A percentile compares a stretch with the other conserved stretches of the same genome.
These are phyloP conservation scores for Enteromius viviparus DNA, from an alignment of 2,797 vertebrate genomes.

Conservation along the genomic window DNA sequence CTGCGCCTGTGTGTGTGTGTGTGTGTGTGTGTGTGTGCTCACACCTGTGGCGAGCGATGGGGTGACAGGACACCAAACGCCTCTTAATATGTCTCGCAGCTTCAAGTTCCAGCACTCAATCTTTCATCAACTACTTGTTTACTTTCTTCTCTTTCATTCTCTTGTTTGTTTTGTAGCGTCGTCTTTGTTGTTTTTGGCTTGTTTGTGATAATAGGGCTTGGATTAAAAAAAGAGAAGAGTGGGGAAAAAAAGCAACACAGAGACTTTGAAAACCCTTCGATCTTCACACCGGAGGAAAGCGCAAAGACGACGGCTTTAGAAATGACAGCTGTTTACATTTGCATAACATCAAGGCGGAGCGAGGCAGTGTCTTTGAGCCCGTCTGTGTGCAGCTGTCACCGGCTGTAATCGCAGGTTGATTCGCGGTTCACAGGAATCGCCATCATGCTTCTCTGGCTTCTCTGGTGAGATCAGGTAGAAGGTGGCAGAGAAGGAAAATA, in stretches of 20 bases:
- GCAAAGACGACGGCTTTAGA: constrained; percentile 62
- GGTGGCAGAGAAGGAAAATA: constrained; percentile 30
- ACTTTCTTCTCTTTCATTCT: constrained; percentile 31
- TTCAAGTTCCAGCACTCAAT: constrained; percentile 44
- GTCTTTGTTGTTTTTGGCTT: constrained; percentile 58
- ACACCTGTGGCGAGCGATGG: constrained; percentile 54
- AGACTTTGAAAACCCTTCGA: constrained; percentile 63
- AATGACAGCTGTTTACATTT: constrained; percentile 74
- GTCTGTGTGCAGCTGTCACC: constrained; percentile 67
- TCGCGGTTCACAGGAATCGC: constrained; percentile 62
- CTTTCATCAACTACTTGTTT: constrained; percentile 57
- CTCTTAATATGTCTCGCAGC: constrained; percentile 55
- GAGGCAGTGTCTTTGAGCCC: constrained; percentile 63
- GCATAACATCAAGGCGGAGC: constrained; percentile 71
- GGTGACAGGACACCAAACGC: constrained; percentile 55
- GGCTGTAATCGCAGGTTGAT: constrained; percentile 69
- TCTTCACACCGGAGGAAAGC: constrained; percentile 61
- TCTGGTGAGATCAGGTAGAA: constrained; percentile 25
- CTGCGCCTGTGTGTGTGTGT: constrained; percentile 17
- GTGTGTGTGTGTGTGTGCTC: not conserved
- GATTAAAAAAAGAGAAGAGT: constrained; percentile 30
- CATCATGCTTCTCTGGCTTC: constrained; percentile 51
- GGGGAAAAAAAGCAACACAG: constrained; percentile 30
- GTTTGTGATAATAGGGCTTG: constrained; percentile 58
- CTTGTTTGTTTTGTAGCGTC: constrained; percentile 45